A percentile compares a stretch with the other conserved stretches of the same genome.
Conservation (phyloP, 2,113 vertebrate species). For the human (Homo sapiens) region GRCh38 chrY:4835501-4836000, state of each 20-base stretch:
- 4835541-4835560: neutral
- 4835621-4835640: neutral
- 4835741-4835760: neutral
- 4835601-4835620: neutral
- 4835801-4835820: neutral
- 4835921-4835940: neutral
- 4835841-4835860: neutral
- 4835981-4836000: neutral
- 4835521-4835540: neutral
- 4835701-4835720: neutral
- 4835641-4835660: neutral
- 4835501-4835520: conserved; percentile 12
- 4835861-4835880: neutral
- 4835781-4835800: neutral
- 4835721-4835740: neutral
- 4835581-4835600: neutral
- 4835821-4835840: neutral
- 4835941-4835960: neutral
- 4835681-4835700: neutral
- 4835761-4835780: neutral
- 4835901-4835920: neutral
- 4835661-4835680: neutral
- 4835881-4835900: neutral
- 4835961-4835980: neutral
- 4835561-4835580: neutral